These are phyloP conservation scores for Narcine bancroftii DNA, from an alignment of 2,113 vertebrate genomes.

Conservation along the genomic window DNA sequence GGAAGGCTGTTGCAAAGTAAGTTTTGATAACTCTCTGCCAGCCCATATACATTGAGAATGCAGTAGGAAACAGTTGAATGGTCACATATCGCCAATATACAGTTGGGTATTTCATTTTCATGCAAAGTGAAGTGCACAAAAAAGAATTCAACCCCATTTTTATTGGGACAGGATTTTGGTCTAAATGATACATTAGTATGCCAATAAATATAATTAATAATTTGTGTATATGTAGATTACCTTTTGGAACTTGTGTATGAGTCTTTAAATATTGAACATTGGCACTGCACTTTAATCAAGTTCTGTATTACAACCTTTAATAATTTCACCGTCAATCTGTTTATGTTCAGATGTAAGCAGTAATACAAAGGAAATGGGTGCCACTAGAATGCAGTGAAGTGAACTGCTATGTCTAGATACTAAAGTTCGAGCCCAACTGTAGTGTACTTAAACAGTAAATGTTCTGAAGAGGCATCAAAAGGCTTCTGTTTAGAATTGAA, in stretches of 20 bases:
- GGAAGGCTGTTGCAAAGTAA: background rate
- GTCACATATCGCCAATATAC: background rate
- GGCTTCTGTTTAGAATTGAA: background rate
- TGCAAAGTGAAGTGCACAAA: background rate
- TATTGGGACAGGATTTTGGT: background rate
- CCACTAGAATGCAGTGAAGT: too few relatives aligned
- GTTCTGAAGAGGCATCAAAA: background rate
- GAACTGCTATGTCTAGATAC: too few relatives aligned
- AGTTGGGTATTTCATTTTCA: background rate
- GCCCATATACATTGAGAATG: background rate
- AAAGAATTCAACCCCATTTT: background rate
- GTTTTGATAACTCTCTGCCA: background rate
- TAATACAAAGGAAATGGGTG: too few relatives aligned
- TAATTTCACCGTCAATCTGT: too few relatives aligned
- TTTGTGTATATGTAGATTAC: background rate
- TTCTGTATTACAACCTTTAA: too few relatives aligned
- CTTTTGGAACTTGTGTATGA: too few relatives aligned
- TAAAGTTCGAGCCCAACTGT: too few relatives aligned
- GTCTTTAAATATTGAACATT: too few relatives aligned
- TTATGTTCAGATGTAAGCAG: too few relatives aligned
- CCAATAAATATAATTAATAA: slow-evolving; percentile 1
- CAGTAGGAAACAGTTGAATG: background rate
- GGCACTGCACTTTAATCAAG: too few relatives aligned
- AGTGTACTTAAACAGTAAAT: background rate
- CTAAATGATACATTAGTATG: background rate